Conservation (phyloP, 2,888 invertebrate species). For the Hemistola chrysoprasaria region DNA sequence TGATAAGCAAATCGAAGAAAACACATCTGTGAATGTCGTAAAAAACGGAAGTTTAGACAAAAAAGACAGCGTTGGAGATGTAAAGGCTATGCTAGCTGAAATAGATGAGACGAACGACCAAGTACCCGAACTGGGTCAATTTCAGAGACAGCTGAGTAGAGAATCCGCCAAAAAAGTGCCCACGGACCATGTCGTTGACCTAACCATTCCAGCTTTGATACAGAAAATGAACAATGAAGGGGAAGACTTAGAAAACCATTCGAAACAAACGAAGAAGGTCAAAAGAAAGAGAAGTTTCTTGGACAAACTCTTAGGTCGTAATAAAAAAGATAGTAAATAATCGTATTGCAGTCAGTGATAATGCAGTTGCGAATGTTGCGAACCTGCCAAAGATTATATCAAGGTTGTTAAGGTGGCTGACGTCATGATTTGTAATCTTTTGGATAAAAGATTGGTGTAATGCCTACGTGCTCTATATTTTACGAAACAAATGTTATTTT, state of each 20-base stretch:
- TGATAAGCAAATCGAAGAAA: conserved; percentile 32
- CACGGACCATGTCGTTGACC: conserved; percentile 47
- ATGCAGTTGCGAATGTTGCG: conserved; percentile 49
- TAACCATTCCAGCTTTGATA: conserved; percentile 68
- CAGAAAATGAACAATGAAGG: conserved; percentile 67
- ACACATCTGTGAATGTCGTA: conserved; percentile 33
- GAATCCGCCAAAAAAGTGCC: conserved; percentile 52
- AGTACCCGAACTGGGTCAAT: conserved; percentile 61
- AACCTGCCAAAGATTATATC: conserved; percentile 71
- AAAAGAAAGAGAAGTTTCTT: conserved; percentile 76
- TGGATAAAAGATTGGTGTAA: conserved; percentile 46
- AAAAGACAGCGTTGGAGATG: conserved; percentile 41
- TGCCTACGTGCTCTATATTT: conserved; percentile 24
- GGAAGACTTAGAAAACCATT: conserved; percentile 56
- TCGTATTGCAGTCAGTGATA: conserved; percentile 45
- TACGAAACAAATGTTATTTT: conserved; percentile 36
- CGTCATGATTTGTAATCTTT: conserved; percentile 60
- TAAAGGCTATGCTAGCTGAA: conserved; percentile 58
- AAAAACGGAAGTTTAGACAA: conserved; percentile 48
- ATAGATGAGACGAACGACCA: conserved; percentile 65
- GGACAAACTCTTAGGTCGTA: conserved; percentile 72
- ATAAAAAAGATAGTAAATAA: conserved; percentile 59
- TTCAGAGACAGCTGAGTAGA: conserved; percentile 57
- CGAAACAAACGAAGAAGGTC: conserved; percentile 59
- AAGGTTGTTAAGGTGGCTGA: conserved; percentile 57